Evolutionary conservation across 2,888 invertebrate genomes (phyloP), one percentile per base, ranked within the genome.

Genomic region (Caenorhabditis afra): DNA sequence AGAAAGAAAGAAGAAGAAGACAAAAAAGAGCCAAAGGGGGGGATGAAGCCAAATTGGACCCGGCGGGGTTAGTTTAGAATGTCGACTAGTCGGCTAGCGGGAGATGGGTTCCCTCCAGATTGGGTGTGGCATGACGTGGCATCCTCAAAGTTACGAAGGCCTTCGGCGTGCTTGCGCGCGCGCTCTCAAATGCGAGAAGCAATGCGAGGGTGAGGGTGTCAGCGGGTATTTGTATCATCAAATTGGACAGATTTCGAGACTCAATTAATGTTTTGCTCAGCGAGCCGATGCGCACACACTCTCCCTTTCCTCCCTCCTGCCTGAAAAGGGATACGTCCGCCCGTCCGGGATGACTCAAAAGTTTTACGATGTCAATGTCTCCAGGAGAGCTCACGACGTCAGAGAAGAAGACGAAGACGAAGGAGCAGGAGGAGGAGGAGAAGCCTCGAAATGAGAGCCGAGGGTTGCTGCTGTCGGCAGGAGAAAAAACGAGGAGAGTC

Each of bases 141-240:
- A 23, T 23, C 11, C 7, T 14, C 41, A 41, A 11, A 41, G 12
- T 14, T 8, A 11, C 41, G 14, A 14, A 11, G 7, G 2, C 14
- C 3, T 3, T 3, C 3, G 29, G 22, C 22, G 14, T 14, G 23
- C 52, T 52, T n/a, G 65, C 22, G 55, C n/a, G 20, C 23, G 23
- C 20, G 11, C 49, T 49, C n/a, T n/a, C n/a, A n/a, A n/a, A n/a
- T n/a, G n/a, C n/a, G 35, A 44, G 70, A 41, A 61, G 44, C 23
- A 20, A 55, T 35, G 44, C 41, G 39, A 12, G 47, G 37, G 45
- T 57, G 20, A 10, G 41, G 41, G 61, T 71, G 70, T 71, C 70
- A 71, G 20, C 62, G 55, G 49, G 55, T 62, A 71, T 71, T 71
- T 62, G 62, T 62, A 53, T 71, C 70, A 68, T 68, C 68, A 62